Base-by-base conservation (phyloP, 2,113 vertebrate genomes). In the Petrocephalus microphthalmus region DNA sequence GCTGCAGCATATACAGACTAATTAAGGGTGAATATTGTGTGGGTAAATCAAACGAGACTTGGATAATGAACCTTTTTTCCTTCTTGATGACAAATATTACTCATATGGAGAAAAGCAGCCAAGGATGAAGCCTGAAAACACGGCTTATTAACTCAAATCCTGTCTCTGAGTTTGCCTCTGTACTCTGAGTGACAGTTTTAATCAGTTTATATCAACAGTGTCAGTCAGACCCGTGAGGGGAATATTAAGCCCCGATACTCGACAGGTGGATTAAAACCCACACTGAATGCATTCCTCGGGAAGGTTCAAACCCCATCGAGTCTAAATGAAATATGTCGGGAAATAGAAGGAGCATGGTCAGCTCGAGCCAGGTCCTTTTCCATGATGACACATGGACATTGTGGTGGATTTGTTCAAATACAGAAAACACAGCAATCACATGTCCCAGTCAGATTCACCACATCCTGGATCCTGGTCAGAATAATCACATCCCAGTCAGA, bases 161-260 rank as follows among this genome's bases (percentile, higher is more conserved):
- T 52, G 45, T 83, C 22, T 83, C 45, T 83, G 45, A 83, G 81
- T 45, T 83, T 45, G 42, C 81, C 84, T 53, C 49, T 85, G 11
- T 53, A 19, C 84, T 53, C 22, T 54, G 51, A 54, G 51, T 85
- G 84, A 85, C 84, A 84, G 42, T 85, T 29, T 53, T 85, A 53
- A 53, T 85, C 84, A 85, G 84, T 29, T 53, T 85, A 53, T 85
- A 85, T 85, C 83, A 52, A 52, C 51, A 51, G 37, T 85, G 83
- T 52, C 45, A 53, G n/a, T 85, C 78, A 85, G 20, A 85, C 47
- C 83, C 33, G 83, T 85, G 49, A 52, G 49, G 22, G 10, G 37
- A 42, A 52, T 51, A 53, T 85, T 53, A 47, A 82, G 19, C 15
- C 19, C 78, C 49, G 42, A 47, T 47, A 3, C 78, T 82, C 7